phyloP scores from a whole-genome alignment of 1,140 invertebrate genomes.

The Aphis gossypii region DNA sequence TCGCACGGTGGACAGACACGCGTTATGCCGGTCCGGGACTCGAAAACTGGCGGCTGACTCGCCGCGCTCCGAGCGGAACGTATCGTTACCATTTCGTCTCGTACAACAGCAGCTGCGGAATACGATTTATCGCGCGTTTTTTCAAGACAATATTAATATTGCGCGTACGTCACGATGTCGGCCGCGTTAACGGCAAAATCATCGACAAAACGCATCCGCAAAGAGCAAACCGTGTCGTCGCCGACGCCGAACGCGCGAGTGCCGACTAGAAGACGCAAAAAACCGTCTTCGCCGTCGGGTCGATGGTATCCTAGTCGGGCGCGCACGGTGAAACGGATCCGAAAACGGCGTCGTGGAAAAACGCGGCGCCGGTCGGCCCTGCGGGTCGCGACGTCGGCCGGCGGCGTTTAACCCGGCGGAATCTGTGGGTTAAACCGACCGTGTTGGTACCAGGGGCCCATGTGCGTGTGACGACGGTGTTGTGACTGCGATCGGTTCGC shows the following conservation, averaged over 20 bases:
- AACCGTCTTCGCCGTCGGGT: neutral
- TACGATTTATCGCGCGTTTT: no score
- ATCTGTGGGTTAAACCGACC: neutral
- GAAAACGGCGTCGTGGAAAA: conserved; percentile 35
- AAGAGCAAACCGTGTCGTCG: neutral
- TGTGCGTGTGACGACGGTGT: neutral
- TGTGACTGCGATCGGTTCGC: neutral
- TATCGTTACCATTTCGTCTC: no score
- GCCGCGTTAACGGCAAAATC: no score
- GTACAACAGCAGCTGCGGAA: no score
- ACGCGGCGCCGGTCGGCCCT: neutral
- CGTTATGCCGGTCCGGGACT: neutral
- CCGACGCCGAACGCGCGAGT: neutral
- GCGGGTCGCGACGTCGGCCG: neutral
- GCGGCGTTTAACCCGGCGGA: conserved; percentile 34
- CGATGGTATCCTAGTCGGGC: conserved; percentile 28
- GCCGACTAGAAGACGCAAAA: neutral
- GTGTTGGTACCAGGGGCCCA: neutral
- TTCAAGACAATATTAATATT: no score
- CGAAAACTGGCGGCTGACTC: no score
- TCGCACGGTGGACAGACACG: conserved; percentile 1
- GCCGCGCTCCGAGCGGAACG: no score
- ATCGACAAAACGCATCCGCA: no score
- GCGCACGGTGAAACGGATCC: conserved; percentile 48
- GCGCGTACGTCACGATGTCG: no score